Percentiles rank a stretch among this genome's conserved stretches.
phyloP scores from a whole-genome alignment of 1,140 invertebrate genomes.

The Ectropis grisescens region DNA sequence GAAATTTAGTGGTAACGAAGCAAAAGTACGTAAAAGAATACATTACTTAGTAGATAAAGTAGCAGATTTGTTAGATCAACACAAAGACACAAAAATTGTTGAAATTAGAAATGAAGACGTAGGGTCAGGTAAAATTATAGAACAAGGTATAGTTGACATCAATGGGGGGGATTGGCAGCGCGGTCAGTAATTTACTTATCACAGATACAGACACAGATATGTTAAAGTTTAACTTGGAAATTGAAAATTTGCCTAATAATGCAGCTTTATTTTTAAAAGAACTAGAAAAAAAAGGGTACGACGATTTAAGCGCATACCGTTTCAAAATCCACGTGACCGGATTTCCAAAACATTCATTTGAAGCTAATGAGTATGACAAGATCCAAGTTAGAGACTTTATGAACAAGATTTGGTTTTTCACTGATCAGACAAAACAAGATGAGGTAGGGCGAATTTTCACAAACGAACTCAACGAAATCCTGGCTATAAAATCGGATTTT shows the following conservation, averaged over 20 bases:
- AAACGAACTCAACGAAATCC: no score
- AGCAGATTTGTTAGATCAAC: no score
- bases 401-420: slow-evolving; percentile 12
- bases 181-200: slow-evolving; percentile 9
- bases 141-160: slow-evolving; percentile 1
- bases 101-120: slow-evolving; percentile 4
- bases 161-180: slow-evolving; percentile 8
- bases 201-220: slow-evolving; percentile 5
- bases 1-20: neutral
- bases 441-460: no score
- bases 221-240: slow-evolving; percentile 9
- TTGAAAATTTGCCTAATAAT: neutral
- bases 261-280: slow-evolving; percentile 1
- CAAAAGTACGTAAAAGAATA: no score
- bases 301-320: slow-evolving; percentile 4
- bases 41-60: no score
- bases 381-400: slow-evolving; percentile 6
- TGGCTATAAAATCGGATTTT: no score
- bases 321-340: slow-evolving; percentile 3
- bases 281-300: slow-evolving; percentile 1
- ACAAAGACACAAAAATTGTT: slow-evolving; percentile 4
- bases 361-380: slow-evolving; percentile 3
- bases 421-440: slow-evolving; percentile 10
- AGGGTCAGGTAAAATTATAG: slow-evolving; percentile 1
- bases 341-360: slow-evolving; percentile 10